Evolutionary conservation across 1,140 invertebrate genomes (phyloP).

Genomic region (Caenorhabditis brenneri): DNA sequence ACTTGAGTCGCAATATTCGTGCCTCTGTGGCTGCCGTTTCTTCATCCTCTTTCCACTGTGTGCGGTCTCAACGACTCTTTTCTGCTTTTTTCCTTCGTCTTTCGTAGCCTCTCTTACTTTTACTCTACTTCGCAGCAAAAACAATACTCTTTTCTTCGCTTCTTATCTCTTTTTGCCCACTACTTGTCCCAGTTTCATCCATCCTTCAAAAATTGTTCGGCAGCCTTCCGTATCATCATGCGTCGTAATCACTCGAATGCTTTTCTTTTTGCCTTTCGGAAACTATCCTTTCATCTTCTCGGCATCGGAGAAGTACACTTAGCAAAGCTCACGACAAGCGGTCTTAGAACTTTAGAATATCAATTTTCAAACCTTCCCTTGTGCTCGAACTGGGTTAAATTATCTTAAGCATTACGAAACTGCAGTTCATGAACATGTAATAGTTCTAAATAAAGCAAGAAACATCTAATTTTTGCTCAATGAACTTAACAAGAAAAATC

Average conservation of each 20-base stretch:
- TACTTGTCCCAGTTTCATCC: constrained; percentile 1
- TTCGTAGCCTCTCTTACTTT: not conserved
- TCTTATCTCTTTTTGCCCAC: not conserved
- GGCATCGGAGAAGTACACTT: not conserved
- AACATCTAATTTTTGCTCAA: no score
- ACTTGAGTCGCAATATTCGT: not conserved
- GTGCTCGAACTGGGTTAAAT: no score
- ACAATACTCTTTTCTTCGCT: constrained; percentile 8
- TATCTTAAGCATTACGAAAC: no score
- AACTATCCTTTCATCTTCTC: not conserved
- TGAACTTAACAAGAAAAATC: not conserved
- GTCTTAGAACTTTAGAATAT: not conserved
- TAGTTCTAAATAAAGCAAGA: no score
- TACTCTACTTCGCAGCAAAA: not conserved
- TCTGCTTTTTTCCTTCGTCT: not conserved
- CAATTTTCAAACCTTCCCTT: not conserved
- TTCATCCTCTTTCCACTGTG: constrained; percentile 17
- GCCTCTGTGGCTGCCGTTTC: not conserved
- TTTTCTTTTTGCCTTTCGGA: not conserved
- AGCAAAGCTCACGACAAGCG: not conserved
- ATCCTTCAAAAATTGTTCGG: not conserved
- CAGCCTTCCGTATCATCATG: constrained; percentile 1
- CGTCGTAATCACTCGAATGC: not conserved
- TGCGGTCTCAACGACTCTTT: constrained; percentile 15
- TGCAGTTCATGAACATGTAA: no score